Evolutionary conservation across 2,797 vertebrate species (phyloP).

Genomic region (Triplophysa yarkandensis): DNA sequence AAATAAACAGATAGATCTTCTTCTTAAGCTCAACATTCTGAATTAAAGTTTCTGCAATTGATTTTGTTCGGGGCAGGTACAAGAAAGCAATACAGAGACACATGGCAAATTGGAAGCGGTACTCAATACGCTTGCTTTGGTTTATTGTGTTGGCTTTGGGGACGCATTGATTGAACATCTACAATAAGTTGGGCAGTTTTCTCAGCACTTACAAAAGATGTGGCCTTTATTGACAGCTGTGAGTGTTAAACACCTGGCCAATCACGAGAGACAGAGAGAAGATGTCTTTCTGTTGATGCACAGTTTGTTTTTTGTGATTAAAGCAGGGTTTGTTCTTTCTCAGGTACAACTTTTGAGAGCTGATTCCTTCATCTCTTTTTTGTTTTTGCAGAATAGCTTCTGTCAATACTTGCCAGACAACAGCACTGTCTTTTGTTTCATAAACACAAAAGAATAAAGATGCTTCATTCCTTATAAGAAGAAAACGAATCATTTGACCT

Average conservation of each 20-base stretch:
- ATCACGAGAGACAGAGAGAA: constrained; percentile 72
- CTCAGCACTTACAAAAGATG: constrained; percentile 76
- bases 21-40: constrained; percentile 3
- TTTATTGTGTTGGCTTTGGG: constrained; percentile 85
- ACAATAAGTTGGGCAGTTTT: constrained; percentile 78
- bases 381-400: constrained; percentile 49
- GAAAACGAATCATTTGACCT: background rate
- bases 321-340: constrained; percentile 54
- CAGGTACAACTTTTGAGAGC: constrained; percentile 62
- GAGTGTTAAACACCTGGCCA: constrained; percentile 72
- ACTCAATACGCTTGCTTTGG: constrained; percentile 75
- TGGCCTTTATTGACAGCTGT: constrained; percentile 80
- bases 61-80: constrained; percentile 44
- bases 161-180: constrained; percentile 82
- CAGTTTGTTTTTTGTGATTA: constrained; percentile 66
- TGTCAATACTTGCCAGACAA: constrained; percentile 34
- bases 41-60: constrained; percentile 44
- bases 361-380: constrained; percentile 60
- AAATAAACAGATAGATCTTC: constrained; percentile 13
- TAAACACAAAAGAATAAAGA: background rate
- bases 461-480: background rate
- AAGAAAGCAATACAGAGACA: constrained; percentile 46
- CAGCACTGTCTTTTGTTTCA: constrained; percentile 38
- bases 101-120: constrained; percentile 56
- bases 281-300: constrained; percentile 66